phyloP scores from a whole-genome alignment of 2,113 vertebrate genomes.

The Amazona guildingii region DNA sequence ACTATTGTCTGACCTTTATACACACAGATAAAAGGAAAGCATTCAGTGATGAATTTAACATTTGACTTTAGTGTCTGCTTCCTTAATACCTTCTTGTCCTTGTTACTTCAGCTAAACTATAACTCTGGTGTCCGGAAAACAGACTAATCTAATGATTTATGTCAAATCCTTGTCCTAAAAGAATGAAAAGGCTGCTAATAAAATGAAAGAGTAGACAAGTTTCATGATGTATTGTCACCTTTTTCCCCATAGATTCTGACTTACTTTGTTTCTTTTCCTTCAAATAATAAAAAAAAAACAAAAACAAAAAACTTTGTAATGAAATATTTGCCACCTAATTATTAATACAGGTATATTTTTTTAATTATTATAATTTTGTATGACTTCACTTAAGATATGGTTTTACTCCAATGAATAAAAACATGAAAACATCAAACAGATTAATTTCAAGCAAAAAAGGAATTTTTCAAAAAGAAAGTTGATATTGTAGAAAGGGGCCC shows the following conservation, averaged over 20 bases:
- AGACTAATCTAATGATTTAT: background rate
- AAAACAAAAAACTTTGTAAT: background rate
- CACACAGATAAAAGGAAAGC: background rate
- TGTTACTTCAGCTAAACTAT: background rate
- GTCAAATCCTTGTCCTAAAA: background rate
- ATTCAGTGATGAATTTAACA: background rate
- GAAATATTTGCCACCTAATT: background rate
- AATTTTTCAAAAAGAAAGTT: background rate
- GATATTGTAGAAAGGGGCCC: background rate
- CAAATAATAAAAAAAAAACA: background rate
- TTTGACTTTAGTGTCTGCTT: background rate
- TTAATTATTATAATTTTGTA: background rate
- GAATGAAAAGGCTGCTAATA: background rate
- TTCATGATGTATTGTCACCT: background rate
- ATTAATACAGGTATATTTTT: background rate
- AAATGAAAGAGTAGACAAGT: background rate
- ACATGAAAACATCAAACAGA: background rate
- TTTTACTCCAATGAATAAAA: background rate
- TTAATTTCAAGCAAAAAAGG: background rate
- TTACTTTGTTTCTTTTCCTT: background rate
- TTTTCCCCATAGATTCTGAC: accelerated
- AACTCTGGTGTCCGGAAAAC: background rate
- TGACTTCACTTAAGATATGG: background rate
- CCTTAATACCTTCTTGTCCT: background rate
- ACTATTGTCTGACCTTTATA: background rate